A percentile compares a stretch with the other conserved stretches of the same genome.
These are phyloP conservation scores for Yponomeuta plumbellus DNA, from an alignment of 2,888 invertebrate species.

Conservation along the genomic window DNA sequence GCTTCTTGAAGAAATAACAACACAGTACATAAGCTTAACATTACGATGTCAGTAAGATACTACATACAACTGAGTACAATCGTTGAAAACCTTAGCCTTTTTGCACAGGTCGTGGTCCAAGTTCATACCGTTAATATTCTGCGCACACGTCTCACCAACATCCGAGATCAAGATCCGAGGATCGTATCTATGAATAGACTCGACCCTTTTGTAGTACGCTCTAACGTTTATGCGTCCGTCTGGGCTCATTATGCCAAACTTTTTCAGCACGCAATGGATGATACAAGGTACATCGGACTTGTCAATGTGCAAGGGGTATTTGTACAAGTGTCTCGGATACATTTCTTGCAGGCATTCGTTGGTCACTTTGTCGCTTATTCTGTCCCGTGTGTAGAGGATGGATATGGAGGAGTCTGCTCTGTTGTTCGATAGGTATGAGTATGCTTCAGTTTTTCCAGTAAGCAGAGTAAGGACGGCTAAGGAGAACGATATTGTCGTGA, in stretches of 20 bases:
- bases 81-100: constrained; percentile 68
- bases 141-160: constrained; percentile 65
- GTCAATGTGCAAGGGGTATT: constrained; percentile 58
- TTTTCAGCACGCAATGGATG: constrained; percentile 65
- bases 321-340: constrained; percentile 64
- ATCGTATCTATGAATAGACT: constrained; percentile 64
- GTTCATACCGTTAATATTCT: constrained; percentile 65
- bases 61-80: constrained; percentile 65
- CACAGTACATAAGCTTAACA: not conserved
- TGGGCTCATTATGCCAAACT: constrained; percentile 67
- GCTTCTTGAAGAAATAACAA: not conserved
- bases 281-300: constrained; percentile 65
- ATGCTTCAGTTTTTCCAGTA: not conserved
- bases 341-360: constrained; percentile 60
- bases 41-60: constrained; percentile 33
- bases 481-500: not conserved
- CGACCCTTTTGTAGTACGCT: constrained; percentile 63
- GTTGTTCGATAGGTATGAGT: constrained; percentile 25
- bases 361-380: constrained; percentile 55
- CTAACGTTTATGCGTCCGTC: constrained; percentile 61
- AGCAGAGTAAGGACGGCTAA: not conserved
- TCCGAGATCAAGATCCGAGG: constrained; percentile 66
- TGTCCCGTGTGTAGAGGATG: constrained; percentile 60
- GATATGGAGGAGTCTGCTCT: constrained; percentile 56
- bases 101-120: constrained; percentile 66